phyloP scores from a whole-genome alignment of 2,113 vertebrate species.

The Acrocephalus arundinaceus region DNA sequence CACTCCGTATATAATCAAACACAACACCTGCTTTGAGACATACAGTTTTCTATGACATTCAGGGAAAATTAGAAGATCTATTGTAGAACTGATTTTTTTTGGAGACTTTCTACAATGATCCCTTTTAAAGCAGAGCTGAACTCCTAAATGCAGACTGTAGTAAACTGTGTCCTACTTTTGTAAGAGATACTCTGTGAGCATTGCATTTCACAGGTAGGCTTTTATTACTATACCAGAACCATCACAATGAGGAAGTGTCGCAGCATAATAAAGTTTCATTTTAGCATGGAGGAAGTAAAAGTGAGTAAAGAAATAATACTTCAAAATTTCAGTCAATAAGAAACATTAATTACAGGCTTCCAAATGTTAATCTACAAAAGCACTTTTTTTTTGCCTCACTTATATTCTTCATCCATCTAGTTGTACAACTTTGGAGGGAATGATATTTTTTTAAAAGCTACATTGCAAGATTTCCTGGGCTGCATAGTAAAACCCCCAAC shows the following conservation, averaged over 20 bases:
- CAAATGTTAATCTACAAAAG: neutral
- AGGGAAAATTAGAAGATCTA: slow-evolving; percentile 67
- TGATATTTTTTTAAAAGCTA: neutral
- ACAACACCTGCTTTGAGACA: slow-evolving; percentile 59
- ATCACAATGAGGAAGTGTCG: slow-evolving; percentile 48
- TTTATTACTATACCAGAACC: slow-evolving; percentile 58
- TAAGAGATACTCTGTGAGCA: slow-evolving; percentile 36
- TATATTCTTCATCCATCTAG: neutral
- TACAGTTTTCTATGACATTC: slow-evolving; percentile 59
- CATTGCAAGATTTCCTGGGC: neutral
- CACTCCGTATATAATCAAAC: slow-evolving; percentile 33
- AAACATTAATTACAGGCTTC: neutral
- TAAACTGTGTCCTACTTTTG: slow-evolving; percentile 59
- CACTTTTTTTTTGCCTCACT: neutral
- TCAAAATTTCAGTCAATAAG: neutral
- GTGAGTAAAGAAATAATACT: neutral
- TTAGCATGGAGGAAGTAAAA: slow-evolving; percentile 11
- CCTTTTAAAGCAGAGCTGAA: slow-evolving; percentile 52
- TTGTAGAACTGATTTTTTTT: slow-evolving; percentile 35
- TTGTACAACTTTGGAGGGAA: neutral
- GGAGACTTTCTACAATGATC: slow-evolving; percentile 26
- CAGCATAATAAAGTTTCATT: neutral
- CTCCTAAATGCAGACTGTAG: slow-evolving; percentile 37
- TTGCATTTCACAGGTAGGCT: slow-evolving; percentile 51
- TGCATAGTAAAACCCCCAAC: neutral